Percentiles rank a stretch among this genome's conserved stretches.
Evolutionary conservation across 2,888 invertebrate species (phyloP).

Genomic region (Adela reaumurella): DNA sequence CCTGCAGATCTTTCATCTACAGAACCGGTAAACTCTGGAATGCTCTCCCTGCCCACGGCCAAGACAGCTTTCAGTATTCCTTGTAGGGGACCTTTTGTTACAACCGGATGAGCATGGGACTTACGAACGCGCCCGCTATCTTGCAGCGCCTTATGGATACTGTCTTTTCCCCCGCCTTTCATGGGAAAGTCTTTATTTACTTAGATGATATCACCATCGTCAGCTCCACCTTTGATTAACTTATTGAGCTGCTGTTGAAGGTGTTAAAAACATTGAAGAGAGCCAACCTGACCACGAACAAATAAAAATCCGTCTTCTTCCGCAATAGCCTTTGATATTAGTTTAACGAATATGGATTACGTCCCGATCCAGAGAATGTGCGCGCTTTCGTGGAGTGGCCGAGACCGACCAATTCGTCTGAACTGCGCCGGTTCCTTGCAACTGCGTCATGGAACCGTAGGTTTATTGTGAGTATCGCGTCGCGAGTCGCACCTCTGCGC

Average conservation of each 20-base stretch:
- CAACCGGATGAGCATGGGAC: conserved; percentile 11
- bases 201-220: conserved; percentile 14
- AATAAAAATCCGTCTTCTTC: conserved; percentile 9
- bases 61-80: conserved; percentile 12
- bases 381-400: conserved; percentile 13
- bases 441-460: background rate
- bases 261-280: too few species aligned
- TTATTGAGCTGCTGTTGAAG: conserved; percentile 1
- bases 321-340: conserved; percentile 5
- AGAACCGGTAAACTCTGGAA: too few species aligned
- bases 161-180: conserved; percentile 11
- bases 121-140: conserved; percentile 14
- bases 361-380: conserved; percentile 14
- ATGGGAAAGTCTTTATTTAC: conserved; percentile 11
- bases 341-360: conserved; percentile 13
- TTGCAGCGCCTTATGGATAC: conserved; percentile 15
- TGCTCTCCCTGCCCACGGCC: background rate
- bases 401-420: conserved; percentile 8
- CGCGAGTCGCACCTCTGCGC: background rate
- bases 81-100: too few species aligned
- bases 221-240: conserved; percentile 10
- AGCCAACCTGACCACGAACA: conserved; percentile 13
- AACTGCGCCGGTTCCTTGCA: too few species aligned
- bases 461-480: background rate
- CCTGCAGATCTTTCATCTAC: too few species aligned